Evolutionary conservation across 1,140 invertebrate species (phyloP), one percentile per base, ranked within the genome.

Genomic region (Probaryconus sp.): DNA sequence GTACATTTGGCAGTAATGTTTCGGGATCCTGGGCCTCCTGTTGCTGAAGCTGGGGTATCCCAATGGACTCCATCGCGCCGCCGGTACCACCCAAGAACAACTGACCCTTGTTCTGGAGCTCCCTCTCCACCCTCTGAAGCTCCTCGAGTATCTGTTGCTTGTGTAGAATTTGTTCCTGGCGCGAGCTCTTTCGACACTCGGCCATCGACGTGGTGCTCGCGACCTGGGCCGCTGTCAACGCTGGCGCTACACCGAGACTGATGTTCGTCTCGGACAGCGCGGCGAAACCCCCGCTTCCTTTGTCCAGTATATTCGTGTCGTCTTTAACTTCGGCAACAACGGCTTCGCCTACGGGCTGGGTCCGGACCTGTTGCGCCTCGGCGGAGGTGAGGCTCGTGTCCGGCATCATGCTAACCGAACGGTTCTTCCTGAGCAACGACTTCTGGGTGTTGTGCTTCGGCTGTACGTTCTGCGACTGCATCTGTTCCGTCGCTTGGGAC

Each of bases 71-170:
- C 16, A 60, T 35, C 26, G 80, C 13, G 26, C 67, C 26, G 42
- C 63, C 72, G 42, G 81, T 38, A 33, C 77, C 58, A 43, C 71
- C 82, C 7, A 88, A 64, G 61, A 89, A 89, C 65, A 90, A 87
- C 53, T 85, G 85, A 9, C 77, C 86, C 79, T 93, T 93, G 40
- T 91, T 92, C 72, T 93, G 92, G 30, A 94, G 81, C 74, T 94
- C 93, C 65, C 92, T 87, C 81, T 94, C 93, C 38, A 94, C 92
- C 85, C 91, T 91, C 91, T 92, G 76, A 5, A 86, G 77, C 42
- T 95, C 93, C 78, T 94, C 93, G 4, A 94, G 88, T 77, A 94
- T 94, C 80, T 93, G 92, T 84, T 94, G 92, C 76, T 94, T 94
- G 64, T 93, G 90, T 10, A 91, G 83, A 37, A 92, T 91, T 71